Base-by-base conservation (phyloP, 2,888 invertebrate genomes). In the Ptycholaimellus sp. region DNA sequence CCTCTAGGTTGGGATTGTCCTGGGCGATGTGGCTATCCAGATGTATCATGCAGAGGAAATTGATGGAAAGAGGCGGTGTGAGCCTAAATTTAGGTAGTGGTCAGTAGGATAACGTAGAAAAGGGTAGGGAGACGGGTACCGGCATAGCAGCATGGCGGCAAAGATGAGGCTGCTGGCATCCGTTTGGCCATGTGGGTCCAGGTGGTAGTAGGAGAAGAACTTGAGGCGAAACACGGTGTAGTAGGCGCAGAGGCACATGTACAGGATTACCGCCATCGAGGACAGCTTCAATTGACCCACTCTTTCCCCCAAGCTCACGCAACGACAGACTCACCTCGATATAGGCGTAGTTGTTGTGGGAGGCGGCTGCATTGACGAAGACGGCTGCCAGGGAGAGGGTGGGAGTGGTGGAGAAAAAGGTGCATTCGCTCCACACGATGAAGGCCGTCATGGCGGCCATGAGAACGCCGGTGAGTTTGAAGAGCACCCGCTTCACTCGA, bases 341-440 rank as follows among this genome's bases (percentile, higher is more conserved):
- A 40, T 78, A 76, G 39, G 80, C 72, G 63, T 96, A 96, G 60
- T 85, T 81, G 54, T 83, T 80, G 46, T 71, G 72, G 13, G 62
- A 60, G 52, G 72, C 75, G 13, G 85, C 80, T 28, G 74, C 66
- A 50, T 76, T 73, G 19, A 93, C 73, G 50, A 93, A 76, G 44
- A 76, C 72, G n/a, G 96, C 96, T 62, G 96, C 93, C 45, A 96
- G 70, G 1, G 93, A 93, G 3, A 99, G 68, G 18, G 85, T 81
- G 0, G 93, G 93, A 19, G 69, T 64, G 51, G 76, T 74, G 55
- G 77, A 76, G 66, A 96, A 99, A 65, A 99, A 96, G 1, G 93
- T 85, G 52, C 93, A 73, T 65, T 99, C 96, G 1, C 90, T 93
- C 90, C 93, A 90, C n/a, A 99, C 81, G 23, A 96, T 83, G 55